phyloP scores from a whole-genome alignment of 2,113 vertebrate species.

The Catagonus wagneri region DNA sequence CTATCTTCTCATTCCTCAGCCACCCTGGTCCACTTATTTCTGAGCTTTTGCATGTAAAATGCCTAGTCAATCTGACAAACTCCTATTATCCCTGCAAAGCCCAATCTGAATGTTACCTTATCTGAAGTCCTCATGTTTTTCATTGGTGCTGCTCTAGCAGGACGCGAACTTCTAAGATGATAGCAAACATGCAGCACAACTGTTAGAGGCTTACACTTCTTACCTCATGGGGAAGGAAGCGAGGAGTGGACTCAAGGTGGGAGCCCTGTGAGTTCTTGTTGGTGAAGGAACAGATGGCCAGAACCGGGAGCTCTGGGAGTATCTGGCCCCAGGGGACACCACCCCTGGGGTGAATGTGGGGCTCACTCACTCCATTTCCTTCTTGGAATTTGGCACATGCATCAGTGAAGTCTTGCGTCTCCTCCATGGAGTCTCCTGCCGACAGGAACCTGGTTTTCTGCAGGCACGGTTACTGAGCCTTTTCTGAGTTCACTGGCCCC shows the following conservation, averaged over 20 bases:
- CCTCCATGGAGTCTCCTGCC: accelerated
- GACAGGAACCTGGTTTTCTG: neutral
- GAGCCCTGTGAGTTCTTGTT: no score
- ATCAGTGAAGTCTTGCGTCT: neutral
- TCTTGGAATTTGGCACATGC: neutral
- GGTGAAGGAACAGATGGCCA: neutral
- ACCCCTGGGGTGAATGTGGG: neutral
- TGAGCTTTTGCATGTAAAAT: neutral
- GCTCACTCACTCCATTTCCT: neutral
- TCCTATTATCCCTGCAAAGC: neutral
- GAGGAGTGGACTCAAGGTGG: no score
- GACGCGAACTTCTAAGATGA: accelerated
- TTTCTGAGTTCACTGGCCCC: accelerated
- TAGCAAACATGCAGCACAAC: accelerated
- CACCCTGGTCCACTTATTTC: neutral
- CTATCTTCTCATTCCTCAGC: neutral
- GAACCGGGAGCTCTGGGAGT: neutral
- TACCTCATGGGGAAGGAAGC: no score
- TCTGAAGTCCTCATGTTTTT: neutral
- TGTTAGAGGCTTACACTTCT: no score
- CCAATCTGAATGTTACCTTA: neutral
- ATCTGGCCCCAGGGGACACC: neutral
- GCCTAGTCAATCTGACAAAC: neutral
- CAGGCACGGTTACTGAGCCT: neutral
- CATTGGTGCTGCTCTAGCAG: neutral